These are phyloP conservation scores for Austrolebias charrua DNA, from an alignment of 2,797 vertebrate species.

Conservation along the genomic window DNA sequence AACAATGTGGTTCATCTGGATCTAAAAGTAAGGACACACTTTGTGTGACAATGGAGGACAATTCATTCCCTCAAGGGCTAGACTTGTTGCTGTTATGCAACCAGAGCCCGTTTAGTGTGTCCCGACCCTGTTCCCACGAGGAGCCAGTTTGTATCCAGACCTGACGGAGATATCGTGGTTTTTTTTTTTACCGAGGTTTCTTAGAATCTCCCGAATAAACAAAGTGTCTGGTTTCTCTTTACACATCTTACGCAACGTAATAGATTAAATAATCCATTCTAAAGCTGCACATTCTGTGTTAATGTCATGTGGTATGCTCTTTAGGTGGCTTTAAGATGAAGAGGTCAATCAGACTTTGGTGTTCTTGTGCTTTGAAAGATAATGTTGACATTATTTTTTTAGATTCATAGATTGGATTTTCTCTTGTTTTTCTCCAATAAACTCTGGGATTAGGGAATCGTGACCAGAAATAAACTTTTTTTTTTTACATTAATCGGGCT, in stretches of 20 bases:
- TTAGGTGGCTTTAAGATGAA: background rate
- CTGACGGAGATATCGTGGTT: constrained; percentile 27
- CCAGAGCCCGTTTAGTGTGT: constrained; percentile 25
- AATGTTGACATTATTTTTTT: background rate
- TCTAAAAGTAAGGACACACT: constrained; percentile 76
- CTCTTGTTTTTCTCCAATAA: background rate
- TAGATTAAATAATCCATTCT: background rate
- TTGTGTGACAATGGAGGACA: constrained; percentile 23
- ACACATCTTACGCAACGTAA: constrained; percentile 12
- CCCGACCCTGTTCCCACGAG: constrained; percentile 38
- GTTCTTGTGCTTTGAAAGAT: constrained; percentile 5
- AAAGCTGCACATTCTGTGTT: background rate
- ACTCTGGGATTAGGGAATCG: constrained; percentile 1
- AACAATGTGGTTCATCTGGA: constrained; percentile 85
- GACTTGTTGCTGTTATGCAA: constrained; percentile 51
- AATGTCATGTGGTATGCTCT: background rate
- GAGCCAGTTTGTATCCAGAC: background rate
- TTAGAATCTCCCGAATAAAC: constrained; percentile 12
- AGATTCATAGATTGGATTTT: no score
- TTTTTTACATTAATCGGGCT: background rate
- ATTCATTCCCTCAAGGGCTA: constrained; percentile 20
- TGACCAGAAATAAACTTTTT: background rate
- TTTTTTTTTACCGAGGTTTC: constrained; percentile 24
- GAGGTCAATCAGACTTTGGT: background rate
- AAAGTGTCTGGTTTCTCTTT: constrained; percentile 28